Evolutionary conservation across 2,888 invertebrate genomes (phyloP), one percentile per base, ranked within the genome.

Genomic region (Cosmia pyralina): DNA sequence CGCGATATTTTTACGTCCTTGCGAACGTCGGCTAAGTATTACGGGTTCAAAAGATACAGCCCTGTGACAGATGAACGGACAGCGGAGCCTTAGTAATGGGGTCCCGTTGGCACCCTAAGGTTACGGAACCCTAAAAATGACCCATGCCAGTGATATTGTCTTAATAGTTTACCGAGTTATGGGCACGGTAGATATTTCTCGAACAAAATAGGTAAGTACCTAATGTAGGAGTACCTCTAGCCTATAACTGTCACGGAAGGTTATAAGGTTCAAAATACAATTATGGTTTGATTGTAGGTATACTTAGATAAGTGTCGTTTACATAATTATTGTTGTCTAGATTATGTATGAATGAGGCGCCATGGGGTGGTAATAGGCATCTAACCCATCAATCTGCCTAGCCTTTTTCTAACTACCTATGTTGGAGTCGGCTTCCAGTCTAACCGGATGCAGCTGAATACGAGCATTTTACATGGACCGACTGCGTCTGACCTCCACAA

Each of bases 291-390:
- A 73, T 48, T 28, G 34, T 65, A 48, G 17, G 2, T 64, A 34
- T 17, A 41, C 28, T n/a, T 66, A 19, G n/a, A n/a, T n/a, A n/a
- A 19, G 52, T 66, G 17, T 77, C 66, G 15, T 67, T 48, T 67
- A 77, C 58, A 67, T 78, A 67, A 66, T 79, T 65, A 66, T 79
- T 65, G 52, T 38, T 52, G 50, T 44, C 34, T 59, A 34, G n/a
- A 65, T 71, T 55, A 60, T 44, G 22, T 60, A 60, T 58, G 19
- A 74, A 38, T 44, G 50, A 46, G 74, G 50, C 58, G 44, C 22
- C 22, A 46, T 52, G 6, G 15, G 34, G 19, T 6, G 15, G 15
- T n/a, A n/a, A 38, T n/a, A 52, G 8, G 15, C 15, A 38, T n/a
- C 28, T 34, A 46, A 62, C 8, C n/a, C 11, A n/a, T 10, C 34